Conservation (phyloP, 64 coral and sea anemone species). For the Montipora cactus region DNA sequence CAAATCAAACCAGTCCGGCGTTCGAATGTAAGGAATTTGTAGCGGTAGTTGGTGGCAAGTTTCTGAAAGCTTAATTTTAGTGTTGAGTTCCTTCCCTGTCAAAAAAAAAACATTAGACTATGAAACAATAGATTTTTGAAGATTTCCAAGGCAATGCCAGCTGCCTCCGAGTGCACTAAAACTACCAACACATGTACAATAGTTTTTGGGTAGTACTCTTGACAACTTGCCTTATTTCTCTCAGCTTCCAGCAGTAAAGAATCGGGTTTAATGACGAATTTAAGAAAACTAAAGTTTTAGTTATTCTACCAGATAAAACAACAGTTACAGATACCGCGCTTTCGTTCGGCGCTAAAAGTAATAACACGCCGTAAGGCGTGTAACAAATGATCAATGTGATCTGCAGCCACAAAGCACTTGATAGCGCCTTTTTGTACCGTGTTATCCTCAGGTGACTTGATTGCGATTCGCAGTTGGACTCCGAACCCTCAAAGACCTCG, state of each 20-base stretch:
- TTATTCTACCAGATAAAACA: background rate
- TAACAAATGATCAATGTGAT: background rate
- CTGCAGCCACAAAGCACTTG: background rate
- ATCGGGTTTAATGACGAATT: conserved; percentile 20
- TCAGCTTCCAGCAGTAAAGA: conserved; percentile 27
- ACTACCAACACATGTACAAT: no score
- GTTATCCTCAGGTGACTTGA: background rate
- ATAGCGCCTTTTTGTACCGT: conserved; percentile 11
- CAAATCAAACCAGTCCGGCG: no score
- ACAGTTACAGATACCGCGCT: background rate
- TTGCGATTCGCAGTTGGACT: no score
- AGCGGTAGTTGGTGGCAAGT: no score
- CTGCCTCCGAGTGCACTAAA: no score
- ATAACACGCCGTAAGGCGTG: background rate
- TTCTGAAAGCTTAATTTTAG: no score
- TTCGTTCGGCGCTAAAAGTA: background rate
- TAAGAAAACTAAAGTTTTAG: conserved; percentile 14
- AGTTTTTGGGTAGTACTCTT: background rate
- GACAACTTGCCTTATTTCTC: background rate
- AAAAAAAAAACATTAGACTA: no score
- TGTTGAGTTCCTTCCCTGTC: no score
- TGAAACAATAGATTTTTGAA: no score
- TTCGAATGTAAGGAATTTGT: no score
- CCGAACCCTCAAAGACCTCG: background rate
- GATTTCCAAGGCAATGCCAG: no score